These are phyloP conservation scores for Labeo calbasu DNA, from an alignment of 2,797 vertebrate species.

Conservation along the genomic window DNA sequence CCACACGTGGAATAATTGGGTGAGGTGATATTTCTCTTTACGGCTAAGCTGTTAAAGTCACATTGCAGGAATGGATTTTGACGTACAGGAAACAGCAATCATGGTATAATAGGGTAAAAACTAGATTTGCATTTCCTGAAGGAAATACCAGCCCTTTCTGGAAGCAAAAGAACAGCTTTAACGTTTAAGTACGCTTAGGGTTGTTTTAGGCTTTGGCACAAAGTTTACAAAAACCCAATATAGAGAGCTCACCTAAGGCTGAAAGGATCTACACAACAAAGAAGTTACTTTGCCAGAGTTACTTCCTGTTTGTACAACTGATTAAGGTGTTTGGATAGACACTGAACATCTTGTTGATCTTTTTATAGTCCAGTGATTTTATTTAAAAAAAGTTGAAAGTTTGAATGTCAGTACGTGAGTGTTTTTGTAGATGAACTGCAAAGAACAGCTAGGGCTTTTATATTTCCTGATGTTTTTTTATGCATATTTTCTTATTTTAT, in stretches of 20 bases:
- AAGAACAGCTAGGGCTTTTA: background rate
- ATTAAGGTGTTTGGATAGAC: no score
- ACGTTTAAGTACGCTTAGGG: background rate
- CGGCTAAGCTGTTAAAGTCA: constrained; percentile 33
- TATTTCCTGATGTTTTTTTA: background rate
- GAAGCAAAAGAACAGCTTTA: constrained; percentile 12
- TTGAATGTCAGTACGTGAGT: background rate
- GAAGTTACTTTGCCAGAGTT: no score
- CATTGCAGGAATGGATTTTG: constrained; percentile 39
- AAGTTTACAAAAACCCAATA: background rate
- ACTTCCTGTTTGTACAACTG: no score
- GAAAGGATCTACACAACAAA: background rate
- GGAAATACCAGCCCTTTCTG: constrained; percentile 12
- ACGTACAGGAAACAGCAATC: constrained; percentile 33
- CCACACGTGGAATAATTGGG: constrained; percentile 60
- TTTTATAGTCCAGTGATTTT: no score
- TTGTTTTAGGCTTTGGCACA: constrained; percentile 7
- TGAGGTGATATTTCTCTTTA: constrained; percentile 60
- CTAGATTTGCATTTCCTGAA: constrained; percentile 35
- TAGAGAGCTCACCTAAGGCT: background rate
- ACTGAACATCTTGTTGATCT: no score
- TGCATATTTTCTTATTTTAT: background rate
- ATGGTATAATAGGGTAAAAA: constrained; percentile 14
- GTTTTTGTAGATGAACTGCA: background rate
- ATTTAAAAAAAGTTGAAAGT: background rate